Evolutionary conservation across 2,113 vertebrate genomes (phyloP), one percentile per base, ranked within the genome.

Genomic region (Takifugu flavidus): DNA sequence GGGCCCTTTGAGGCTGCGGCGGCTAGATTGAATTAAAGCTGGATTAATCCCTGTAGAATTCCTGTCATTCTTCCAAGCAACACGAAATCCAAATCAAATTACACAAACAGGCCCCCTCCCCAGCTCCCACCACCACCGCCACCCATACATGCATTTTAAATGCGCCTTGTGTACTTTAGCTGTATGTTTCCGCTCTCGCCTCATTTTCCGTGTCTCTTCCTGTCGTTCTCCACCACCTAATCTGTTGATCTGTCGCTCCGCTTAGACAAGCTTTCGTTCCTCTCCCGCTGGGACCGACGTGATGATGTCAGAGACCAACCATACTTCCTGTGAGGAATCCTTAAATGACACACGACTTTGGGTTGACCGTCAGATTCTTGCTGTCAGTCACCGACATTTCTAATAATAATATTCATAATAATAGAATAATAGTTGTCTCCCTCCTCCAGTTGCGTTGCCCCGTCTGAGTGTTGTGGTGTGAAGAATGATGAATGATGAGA

Each of bases 1-100:
- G 43, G 53, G 77, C 78, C 88, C 84, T 88, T 90, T 88, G 77
- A 73, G 84, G 83, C 72, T 57, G 62, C 26, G 13, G 64, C 54
- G 52, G 66, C 64, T 80, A 89, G 88, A 90, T 87, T 87, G 84
- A 89, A 90, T 89, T 87, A 89, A 90, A 90, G 79, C 80, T 71
- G 76, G 80, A 89, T 90, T 90, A 91, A 89, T 90, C 87, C 73
- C 75, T 85, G 78, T 61, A 79, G 80, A 87, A 86, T 88, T 82
- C 84, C 74, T 86, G 82, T 82, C 81, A 83, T 87, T 88, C 84
- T 82, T 82, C 81, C 61, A 75, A 83, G 80, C 74, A 79, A 84
- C 84, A 83, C 82, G 79, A 86, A 91, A 85, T 82, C 79, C 81
- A 82, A 87, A 89, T 89, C 76, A 80, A 91, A 88, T 89, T 82